Conservation (phyloP, 2,113 vertebrate genomes). For the Pedetes capensis region DNA sequence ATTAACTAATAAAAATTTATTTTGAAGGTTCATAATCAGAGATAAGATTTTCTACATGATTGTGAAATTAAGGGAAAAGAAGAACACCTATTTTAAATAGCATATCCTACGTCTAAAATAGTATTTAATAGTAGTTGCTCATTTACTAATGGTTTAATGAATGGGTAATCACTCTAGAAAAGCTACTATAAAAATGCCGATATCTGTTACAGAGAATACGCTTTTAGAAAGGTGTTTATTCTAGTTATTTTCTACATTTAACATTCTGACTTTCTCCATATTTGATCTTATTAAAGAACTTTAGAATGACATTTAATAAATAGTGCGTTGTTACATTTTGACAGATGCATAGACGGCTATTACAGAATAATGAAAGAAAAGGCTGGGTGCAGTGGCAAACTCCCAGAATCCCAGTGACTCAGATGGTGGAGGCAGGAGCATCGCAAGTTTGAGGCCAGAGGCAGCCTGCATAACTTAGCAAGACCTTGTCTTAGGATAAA, state of each 20-base stretch:
- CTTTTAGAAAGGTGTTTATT: background rate
- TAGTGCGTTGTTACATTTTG: background rate
- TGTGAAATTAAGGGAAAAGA: background rate
- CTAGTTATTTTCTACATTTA: background rate
- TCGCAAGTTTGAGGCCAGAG: too few relatives aligned
- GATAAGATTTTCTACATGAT: background rate
- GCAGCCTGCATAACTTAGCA: too few relatives aligned
- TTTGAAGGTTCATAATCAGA: background rate
- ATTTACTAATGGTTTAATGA: background rate
- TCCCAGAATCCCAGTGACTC: too few relatives aligned
- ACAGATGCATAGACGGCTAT: background rate
- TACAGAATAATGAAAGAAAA: background rate
- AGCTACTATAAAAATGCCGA: background rate
- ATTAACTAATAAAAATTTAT: background rate
- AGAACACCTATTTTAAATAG: background rate
- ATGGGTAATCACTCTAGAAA: background rate
- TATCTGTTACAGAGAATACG: background rate
- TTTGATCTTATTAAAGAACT: background rate
- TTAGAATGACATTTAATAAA: background rate
- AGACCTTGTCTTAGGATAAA: too few relatives aligned
- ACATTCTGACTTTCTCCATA: background rate
- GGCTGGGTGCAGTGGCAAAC: too few relatives aligned
- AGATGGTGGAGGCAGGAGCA: too few relatives aligned
- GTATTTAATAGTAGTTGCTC: background rate
- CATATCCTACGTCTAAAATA: background rate